A percentile compares a stretch with the other conserved stretches of the same genome.
Evolutionary conservation across 2,888 invertebrate genomes (phyloP).

Genomic region (Phortica okadai): DNA sequence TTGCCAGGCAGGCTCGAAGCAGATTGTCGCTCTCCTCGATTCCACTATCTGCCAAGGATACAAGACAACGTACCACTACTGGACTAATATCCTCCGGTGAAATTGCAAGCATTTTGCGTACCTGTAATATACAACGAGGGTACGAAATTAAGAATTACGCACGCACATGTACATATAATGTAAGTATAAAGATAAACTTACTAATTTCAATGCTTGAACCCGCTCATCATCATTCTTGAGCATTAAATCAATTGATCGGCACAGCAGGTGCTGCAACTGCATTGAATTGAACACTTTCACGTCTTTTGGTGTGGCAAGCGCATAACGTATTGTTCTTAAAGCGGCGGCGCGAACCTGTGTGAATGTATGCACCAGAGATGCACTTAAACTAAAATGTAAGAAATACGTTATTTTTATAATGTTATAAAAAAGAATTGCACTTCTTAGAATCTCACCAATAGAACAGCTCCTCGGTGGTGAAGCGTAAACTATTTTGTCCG

Average conservation of each 20-base stretch:
- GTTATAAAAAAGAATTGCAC: too few species aligned
- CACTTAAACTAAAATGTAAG: constrained; percentile 83
- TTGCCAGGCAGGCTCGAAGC: constrained; percentile 89
- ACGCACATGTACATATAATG: too few species aligned
- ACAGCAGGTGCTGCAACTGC: constrained; percentile 89
- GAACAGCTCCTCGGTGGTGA: constrained; percentile 87
- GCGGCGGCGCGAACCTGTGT: constrained; percentile 93
- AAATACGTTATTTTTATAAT: background rate
- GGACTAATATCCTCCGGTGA: constrained; percentile 84
- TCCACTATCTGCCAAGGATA: constrained; percentile 88
- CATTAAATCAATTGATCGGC: constrained; percentile 91
- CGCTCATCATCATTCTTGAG: constrained; percentile 94
- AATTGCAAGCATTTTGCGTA: constrained; percentile 81
- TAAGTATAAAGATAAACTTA: constrained; percentile 65
- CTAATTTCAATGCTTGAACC: constrained; percentile 92
- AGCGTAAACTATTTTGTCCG: constrained; percentile 79
- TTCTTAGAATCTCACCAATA: constrained; percentile 81
- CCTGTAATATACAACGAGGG: constrained; percentile 46
- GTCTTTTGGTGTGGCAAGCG: constrained; percentile 87
- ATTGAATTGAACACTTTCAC: constrained; percentile 87
- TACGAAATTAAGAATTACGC: too few species aligned
- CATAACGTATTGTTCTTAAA: constrained; percentile 90
- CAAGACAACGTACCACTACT: constrained; percentile 86
- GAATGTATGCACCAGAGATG: constrained; percentile 89
- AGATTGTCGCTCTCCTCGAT: constrained; percentile 86